Evolutionary conservation across 2,888 invertebrate genomes (phyloP), one percentile per base, ranked within the genome.

Genomic region (Noctua pronuba): DNA sequence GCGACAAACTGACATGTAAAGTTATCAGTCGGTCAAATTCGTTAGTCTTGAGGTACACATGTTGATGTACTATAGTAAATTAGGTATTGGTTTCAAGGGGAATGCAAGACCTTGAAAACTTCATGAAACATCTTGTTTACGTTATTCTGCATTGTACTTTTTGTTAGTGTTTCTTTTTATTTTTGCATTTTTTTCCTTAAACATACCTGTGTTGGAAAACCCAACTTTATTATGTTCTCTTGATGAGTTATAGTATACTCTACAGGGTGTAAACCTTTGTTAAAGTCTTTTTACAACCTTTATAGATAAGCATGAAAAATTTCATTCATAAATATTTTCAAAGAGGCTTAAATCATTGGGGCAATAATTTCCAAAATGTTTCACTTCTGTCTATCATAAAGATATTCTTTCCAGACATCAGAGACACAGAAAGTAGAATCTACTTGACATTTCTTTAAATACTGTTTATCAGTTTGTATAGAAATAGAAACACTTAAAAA

Each of bases 51-150:
- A 68, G 21, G 38, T 58, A 67, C n/a, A 82, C 35, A 82, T 77
- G 52, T 44, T 55, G 13, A 31, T 69, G 28, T 60, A 44, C 46
- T 71, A 55, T 62, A 46, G 31, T 67, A 62, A 62, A 67, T 55
- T 67, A 68, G 24, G 66, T 41, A 71, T 73, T 4, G 49, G 49
- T 81, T 68, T 83, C 83, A 81, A 72, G 83, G 71, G 41, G 41
- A 78, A 62, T 11, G 8, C 24, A 67, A 78, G 55, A 41, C 81
- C 79, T 81, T 81, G 67, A 16, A 41, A 18, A 67, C 16, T 68
- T 71, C 62, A 72, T 62, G 66, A 67, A 83, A 67, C 24, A 49
- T 67, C 38, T 71, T 71, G 70, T 78, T 67, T 71, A 78, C 55
- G 44, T 55, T 75, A 41, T 49, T 67, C 10, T 60, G 3, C 46